These are phyloP conservation scores for Bombus turneri DNA, from an alignment of 1,140 invertebrate genomes.

Conservation along the genomic window DNA sequence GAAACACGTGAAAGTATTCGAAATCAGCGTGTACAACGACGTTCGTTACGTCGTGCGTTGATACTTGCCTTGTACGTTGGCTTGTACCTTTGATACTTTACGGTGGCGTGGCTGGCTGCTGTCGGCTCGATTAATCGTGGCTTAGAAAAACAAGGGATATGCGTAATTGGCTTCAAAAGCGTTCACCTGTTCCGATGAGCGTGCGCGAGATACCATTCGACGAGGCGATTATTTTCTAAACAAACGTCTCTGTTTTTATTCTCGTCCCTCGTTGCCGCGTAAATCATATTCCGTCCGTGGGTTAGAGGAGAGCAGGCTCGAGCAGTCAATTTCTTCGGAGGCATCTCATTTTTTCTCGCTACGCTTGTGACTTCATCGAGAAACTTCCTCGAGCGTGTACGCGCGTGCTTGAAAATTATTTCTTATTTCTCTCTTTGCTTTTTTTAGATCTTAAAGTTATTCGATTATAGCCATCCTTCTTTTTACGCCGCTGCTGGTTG, in stretches of 20 bases:
- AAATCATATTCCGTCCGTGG: constrained; percentile 34
- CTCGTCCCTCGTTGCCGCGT: constrained; percentile 35
- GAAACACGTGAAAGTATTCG: background rate
- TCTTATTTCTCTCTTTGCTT: background rate
- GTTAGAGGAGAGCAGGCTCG: too few relatives aligned
- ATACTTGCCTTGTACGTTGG: background rate
- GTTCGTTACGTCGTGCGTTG: background rate
- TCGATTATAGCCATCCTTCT: background rate
- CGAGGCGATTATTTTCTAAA: constrained; percentile 46
- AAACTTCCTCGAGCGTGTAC: background rate
- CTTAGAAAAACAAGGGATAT: constrained; percentile 35
- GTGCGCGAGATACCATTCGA: background rate
- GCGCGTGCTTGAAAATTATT: background rate
- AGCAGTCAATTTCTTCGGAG: constrained; percentile 18
- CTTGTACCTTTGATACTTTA: background rate
- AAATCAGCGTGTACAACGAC: background rate
- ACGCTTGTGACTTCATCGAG: constrained; percentile 18
- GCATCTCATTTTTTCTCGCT: background rate
- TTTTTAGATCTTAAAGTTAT: background rate
- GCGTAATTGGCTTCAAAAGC: constrained; percentile 5
- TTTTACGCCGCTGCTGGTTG: background rate
- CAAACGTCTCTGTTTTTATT: constrained; percentile 43
- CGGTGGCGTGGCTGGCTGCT: background rate
- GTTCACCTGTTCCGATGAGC: constrained; percentile 30
- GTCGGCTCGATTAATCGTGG: constrained; percentile 5